These are phyloP conservation scores for Euschistus heros DNA, from an alignment of 1,140 invertebrate species.

Conservation along the genomic window DNA sequence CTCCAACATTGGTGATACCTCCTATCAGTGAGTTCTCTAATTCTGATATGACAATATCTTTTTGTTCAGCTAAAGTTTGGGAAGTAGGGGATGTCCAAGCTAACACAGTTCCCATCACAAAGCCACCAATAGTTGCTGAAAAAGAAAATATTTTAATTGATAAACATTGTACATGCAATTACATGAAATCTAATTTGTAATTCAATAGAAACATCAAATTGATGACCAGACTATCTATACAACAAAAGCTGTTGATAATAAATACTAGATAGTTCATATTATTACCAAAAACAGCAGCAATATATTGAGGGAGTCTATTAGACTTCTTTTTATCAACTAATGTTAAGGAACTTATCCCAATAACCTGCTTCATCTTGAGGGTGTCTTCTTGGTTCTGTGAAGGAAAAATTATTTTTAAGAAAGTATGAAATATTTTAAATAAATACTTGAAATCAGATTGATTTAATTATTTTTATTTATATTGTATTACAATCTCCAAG, in stretches of 20 bases:
- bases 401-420: no score
- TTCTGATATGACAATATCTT: slow-evolving; percentile 32
- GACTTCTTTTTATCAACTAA: slow-evolving; percentile 12
- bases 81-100: slow-evolving; percentile 68
- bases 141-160: slow-evolving; percentile 18
- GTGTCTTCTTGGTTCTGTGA: not conserved
- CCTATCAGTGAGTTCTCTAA: slow-evolving; percentile 57
- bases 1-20: slow-evolving; percentile 57
- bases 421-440: no score
- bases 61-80: slow-evolving; percentile 36
- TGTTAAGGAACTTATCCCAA: slow-evolving; percentile 1
- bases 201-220: no score
- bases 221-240: no score
- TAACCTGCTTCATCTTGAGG: not conserved
- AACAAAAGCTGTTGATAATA: no score
- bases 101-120: slow-evolving; percentile 59
- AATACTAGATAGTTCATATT: no score
- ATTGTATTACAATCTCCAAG: no score
- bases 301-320: slow-evolving; percentile 29
- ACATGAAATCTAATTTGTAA: no score
- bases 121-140: slow-evolving; percentile 45
- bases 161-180: no score
- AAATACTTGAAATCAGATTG: no score
- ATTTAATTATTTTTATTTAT: no score
- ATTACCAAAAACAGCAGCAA: slow-evolving; percentile 30